Base-by-base conservation (phyloP, 2,113 vertebrate genomes). In the Nesogale talazaci region DNA sequence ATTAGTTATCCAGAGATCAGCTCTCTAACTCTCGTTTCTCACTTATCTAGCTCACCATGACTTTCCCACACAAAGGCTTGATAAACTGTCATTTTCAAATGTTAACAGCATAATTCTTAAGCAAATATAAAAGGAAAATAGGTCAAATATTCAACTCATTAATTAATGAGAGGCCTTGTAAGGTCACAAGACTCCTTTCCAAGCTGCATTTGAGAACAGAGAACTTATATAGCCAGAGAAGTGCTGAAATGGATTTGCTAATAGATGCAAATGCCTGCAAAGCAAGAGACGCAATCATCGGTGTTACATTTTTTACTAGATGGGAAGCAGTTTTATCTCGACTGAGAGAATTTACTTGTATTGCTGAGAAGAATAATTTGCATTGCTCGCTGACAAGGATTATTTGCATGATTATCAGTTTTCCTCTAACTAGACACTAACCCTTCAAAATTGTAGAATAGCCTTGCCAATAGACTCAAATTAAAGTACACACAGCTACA, bases 161-260 rank as follows among this genome's bases (percentile, higher is more conserved):
- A 76, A 46, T 56, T 79, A 42, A 82, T 75, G 59, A 74, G 29
- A 72, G 56, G 79, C 78, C 63, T n/a, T 65, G 29, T 56, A 91
- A 91, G 38, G 61, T 88, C 76, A 25, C 72, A 88, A 88, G 46
- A 72, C n/a, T 20, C 78, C 22, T 20, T 29, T 91, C 22, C 88
- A 78, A 88, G 78, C 78, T 72, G 72, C 40, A 14, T 77, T 91
- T 69, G 36, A 74, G 46, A 74, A 83, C 46, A 84, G 46, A 78
- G 65, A 94, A 83, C 83, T 88, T 88, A 79, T 40, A 83, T n/a
- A 70, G 19, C 65, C 63, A 78, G 88, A 91, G 38, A 38, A 83
- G 79, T 88, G n/a, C n/a, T 83, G 40, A n/a, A 78, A 79, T 63
- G 78, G 72, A 52, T 63, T 91, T 94, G n/a, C 59, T 46, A 79